phyloP scores from a whole-genome alignment of 2,888 invertebrate species.

The Creontiades dilutus region DNA sequence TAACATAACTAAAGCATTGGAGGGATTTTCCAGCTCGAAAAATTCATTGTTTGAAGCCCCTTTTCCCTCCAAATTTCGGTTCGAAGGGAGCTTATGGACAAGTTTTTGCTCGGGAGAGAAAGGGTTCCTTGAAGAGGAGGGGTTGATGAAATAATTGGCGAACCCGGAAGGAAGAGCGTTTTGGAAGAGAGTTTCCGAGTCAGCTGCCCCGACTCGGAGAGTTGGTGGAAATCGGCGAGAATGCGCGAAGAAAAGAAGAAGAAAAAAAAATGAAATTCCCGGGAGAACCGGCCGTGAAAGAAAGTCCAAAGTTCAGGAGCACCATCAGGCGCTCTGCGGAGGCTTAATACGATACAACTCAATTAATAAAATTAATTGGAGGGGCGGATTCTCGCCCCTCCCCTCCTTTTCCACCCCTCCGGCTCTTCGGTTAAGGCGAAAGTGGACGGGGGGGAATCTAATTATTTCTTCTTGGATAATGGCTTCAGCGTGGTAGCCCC shows the following conservation, averaged over 20 bases:
- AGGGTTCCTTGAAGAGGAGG: not conserved
- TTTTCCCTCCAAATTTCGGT: not conserved
- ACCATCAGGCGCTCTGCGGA: constrained; percentile 52
- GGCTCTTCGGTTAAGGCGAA: constrained; percentile 6
- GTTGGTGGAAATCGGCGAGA: not conserved
- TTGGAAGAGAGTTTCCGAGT: constrained; percentile 19
- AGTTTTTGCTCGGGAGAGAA: not conserved
- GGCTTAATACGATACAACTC: constrained; percentile 72
- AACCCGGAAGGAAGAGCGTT: constrained; percentile 31
- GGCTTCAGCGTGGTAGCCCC: constrained; percentile 59
- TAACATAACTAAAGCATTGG: constrained; percentile 48
- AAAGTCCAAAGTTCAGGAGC: constrained; percentile 50
- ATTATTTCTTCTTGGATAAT: constrained; percentile 67
- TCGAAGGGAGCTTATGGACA: not conserved
- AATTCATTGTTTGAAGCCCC: constrained; percentile 42
- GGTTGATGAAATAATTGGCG: constrained; percentile 17
- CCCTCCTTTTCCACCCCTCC: not conserved
- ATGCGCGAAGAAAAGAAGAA: not conserved
- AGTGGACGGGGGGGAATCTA: constrained; percentile 57
- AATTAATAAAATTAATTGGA: constrained; percentile 74
- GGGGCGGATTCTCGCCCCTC: constrained; percentile 13
- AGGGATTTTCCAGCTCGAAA: constrained; percentile 40
- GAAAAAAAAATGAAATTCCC: not conserved
- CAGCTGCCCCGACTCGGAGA: constrained; percentile 15
- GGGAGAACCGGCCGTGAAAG: not conserved